These are phyloP conservation scores for Apeltes quadracus DNA, from an alignment of 2,113 vertebrate species.

Conservation along the genomic window DNA sequence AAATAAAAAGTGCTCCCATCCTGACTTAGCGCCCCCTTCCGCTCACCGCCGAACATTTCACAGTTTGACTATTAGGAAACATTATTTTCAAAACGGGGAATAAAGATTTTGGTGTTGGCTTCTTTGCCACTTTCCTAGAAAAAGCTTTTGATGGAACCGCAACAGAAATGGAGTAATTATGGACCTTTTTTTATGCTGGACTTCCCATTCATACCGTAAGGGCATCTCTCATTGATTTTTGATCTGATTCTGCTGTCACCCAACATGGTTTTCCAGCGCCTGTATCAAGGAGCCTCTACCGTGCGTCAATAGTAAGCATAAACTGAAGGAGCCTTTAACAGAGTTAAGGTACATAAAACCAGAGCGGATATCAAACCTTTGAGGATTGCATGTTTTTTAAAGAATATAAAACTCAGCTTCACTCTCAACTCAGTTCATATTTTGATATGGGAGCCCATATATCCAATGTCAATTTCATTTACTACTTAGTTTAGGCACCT, in stretches of 20 bases:
- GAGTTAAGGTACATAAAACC: no score
- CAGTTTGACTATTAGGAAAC: not conserved
- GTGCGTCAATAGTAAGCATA: not conserved
- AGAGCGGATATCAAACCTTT: no score
- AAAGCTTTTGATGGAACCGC: not conserved
- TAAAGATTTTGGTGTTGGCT: not conserved
- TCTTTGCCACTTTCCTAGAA: not conserved
- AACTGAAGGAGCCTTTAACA: no score
- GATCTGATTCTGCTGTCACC: not conserved
- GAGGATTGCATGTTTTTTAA: no score
- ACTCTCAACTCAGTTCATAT: not conserved
- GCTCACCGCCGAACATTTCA: not conserved
- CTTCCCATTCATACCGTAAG: conserved; percentile 10
- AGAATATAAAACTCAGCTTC: not conserved
- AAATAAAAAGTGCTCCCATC: not conserved
- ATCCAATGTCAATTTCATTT: not conserved
- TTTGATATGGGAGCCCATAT: not conserved
- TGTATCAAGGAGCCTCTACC: not conserved
- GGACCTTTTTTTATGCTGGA: not conserved
- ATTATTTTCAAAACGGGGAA: no score
- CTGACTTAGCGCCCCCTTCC: conserved; percentile 30
- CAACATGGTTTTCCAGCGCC: conserved; percentile 3
- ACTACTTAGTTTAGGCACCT: not conserved
- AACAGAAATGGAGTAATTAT: no score
- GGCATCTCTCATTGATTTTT: not conserved